These are phyloP conservation scores for Xanthorhoe spadicearia DNA, from an alignment of 2,888 invertebrate genomes.

Conservation along the genomic window DNA sequence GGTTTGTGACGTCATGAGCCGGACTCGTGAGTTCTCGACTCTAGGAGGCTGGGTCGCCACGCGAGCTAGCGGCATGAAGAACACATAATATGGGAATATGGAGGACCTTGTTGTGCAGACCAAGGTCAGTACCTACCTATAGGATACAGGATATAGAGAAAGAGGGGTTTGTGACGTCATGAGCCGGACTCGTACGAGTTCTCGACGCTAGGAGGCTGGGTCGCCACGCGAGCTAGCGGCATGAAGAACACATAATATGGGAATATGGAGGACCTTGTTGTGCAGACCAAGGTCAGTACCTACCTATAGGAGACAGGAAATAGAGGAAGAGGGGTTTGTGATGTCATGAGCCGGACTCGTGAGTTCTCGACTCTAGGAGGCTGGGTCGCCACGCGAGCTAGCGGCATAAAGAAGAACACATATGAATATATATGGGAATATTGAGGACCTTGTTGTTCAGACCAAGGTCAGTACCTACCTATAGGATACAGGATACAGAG, in stretches of 20 bases:
- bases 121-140: slow-evolving; percentile 85
- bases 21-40: slow-evolving; percentile 98
- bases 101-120: slow-evolving; percentile 97
- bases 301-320: neutral
- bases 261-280: slow-evolving; percentile 97
- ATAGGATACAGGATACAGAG: neutral
- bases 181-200: slow-evolving; percentile 99
- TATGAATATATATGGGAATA: slow-evolving; percentile 98
- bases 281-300: slow-evolving; percentile 92
- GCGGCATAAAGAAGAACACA: slow-evolving; percentile 99
- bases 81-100: slow-evolving; percentile 99
- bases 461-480: slow-evolving; percentile 88
- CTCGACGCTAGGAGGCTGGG: slow-evolving; percentile 98
- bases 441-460: slow-evolving; percentile 96
- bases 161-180: too few relatives aligned
- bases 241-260: slow-evolving; percentile 99
- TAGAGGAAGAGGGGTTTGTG: too few relatives aligned
- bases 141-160: neutral
- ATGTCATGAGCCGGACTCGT: slow-evolving; percentile 99
- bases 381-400: slow-evolving; percentile 98
- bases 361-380: slow-evolving; percentile 99
- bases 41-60: slow-evolving; percentile 99
- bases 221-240: slow-evolving; percentile 98
- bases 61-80: slow-evolving; percentile 96
- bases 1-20: slow-evolving; percentile 99